A percentile compares a stretch with the other conserved stretches of the same genome.
Conservation (phyloP, 2,113 vertebrate genomes). For the Probosciger aterrimus region DNA sequence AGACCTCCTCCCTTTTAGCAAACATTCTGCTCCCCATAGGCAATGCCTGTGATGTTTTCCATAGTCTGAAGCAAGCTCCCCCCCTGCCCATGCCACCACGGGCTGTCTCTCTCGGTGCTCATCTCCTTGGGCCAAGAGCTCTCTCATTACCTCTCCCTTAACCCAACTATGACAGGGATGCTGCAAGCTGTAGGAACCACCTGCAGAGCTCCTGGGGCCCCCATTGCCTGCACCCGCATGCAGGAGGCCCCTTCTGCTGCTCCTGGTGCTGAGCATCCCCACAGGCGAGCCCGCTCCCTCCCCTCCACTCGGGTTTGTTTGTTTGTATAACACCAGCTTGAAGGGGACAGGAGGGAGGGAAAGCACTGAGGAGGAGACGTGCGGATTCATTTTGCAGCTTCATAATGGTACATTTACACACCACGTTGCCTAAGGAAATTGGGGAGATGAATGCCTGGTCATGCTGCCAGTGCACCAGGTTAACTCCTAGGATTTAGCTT, state of each 20-base stretch:
- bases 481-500: conserved; percentile 76
- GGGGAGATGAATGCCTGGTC: conserved; percentile 79
- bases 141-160: not conserved
- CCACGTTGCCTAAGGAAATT: conserved; percentile 71
- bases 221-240: fast-evolving
- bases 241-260: not conserved
- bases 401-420: conserved; percentile 76
- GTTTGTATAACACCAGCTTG: not conserved
- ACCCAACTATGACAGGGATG: fast-evolving
- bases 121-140: not conserved
- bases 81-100: not conserved
- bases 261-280: fast-evolving
- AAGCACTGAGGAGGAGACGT: conserved; percentile 55
- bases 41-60: not conserved
- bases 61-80: not conserved
- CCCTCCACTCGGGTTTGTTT: not conserved
- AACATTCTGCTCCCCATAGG: not conserved
- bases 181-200: not conserved
- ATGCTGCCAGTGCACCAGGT: conserved; percentile 73
- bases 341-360: not conserved
- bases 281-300: not conserved
- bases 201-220: not conserved
- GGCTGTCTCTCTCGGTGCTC: fast-evolving
- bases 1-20: not conserved
- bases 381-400: conserved; percentile 76